Evolutionary conservation across 2,888 invertebrate species (phyloP).

Genomic region (Philhelius pedissequus): DNA sequence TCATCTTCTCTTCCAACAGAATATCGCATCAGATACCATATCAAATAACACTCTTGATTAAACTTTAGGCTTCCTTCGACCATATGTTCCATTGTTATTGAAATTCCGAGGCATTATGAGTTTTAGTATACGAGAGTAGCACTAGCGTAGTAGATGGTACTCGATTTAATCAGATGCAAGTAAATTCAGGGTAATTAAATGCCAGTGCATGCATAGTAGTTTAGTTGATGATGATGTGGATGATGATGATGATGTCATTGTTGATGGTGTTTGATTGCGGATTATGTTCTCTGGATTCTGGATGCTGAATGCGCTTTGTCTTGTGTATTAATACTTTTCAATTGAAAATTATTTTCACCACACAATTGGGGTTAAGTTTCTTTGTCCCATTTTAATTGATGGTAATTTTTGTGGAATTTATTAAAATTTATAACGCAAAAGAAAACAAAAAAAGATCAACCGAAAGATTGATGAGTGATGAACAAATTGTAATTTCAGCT

Average conservation of each 20-base stretch:
- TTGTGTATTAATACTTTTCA: constrained; percentile 39
- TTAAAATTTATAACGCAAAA: not conserved
- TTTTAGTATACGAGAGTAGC: not conserved
- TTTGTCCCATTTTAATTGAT: constrained; percentile 60
- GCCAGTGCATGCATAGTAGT: not conserved
- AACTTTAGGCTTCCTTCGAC: not conserved
- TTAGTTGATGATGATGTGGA: too few species aligned
- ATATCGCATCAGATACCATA: constrained; percentile 11
- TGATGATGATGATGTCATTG: constrained; percentile 52
- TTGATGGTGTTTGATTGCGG: constrained; percentile 57
- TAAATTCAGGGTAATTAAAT: constrained; percentile 50
- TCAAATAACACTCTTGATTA: constrained; percentile 53
- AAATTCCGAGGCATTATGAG: not conserved
- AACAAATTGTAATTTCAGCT: constrained; percentile 4
- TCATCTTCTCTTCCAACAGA: not conserved
- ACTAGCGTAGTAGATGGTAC: not conserved
- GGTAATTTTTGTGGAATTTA: constrained; percentile 47
- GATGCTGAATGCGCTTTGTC: not conserved
- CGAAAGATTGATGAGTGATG: constrained; percentile 1
- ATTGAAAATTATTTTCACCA: constrained; percentile 59
- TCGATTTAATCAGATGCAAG: constrained; percentile 50
- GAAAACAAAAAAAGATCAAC: not conserved
- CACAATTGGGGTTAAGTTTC: constrained; percentile 64
- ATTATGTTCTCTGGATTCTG: not conserved
- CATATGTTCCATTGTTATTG: constrained; percentile 48